A percentile compares a stretch with the other conserved stretches of the same genome.
Evolutionary conservation across 2,888 invertebrate species (phyloP).

Genomic region (Apamea crenata): DNA sequence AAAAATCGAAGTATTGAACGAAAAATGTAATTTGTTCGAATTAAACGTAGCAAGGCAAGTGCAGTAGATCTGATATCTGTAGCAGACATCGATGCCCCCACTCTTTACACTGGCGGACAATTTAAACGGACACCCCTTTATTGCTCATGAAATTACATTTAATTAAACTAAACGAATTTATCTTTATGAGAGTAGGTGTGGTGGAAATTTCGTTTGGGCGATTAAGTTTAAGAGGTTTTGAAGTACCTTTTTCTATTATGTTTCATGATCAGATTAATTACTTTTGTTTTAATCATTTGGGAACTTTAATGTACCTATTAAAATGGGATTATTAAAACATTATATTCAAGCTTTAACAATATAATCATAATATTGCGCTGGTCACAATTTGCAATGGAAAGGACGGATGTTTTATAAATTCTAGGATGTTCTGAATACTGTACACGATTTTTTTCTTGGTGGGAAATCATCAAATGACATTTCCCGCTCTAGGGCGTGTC

Average conservation of each 20-base stretch:
- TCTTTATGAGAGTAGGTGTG: constrained; percentile 50
- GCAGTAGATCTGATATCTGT: constrained; percentile 58
- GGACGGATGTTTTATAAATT: background rate
- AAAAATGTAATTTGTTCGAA: constrained; percentile 45
- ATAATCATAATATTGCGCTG: background rate
- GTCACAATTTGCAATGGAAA: background rate
- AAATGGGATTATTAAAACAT: background rate
- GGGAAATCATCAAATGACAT: too few relatives aligned
- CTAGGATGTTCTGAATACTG: too few relatives aligned
- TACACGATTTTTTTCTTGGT: too few relatives aligned
- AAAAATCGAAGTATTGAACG: constrained; percentile 30
- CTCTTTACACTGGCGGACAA: constrained; percentile 55
- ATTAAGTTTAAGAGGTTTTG: constrained; percentile 45
- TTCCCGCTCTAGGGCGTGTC: too few relatives aligned
- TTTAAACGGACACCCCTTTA: constrained; percentile 58
- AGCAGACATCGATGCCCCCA: constrained; percentile 56
- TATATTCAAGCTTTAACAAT: background rate
- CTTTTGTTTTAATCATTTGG: constrained; percentile 10
- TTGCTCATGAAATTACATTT: constrained; percentile 62
- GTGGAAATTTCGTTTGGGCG: constrained; percentile 33
- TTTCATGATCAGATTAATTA: constrained; percentile 27
- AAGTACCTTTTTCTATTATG: constrained; percentile 42
- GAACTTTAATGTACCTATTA: background rate
- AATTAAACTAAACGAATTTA: constrained; percentile 57
- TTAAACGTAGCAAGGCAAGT: constrained; percentile 46